Conservation (phyloP, 2,888 invertebrate genomes). For the Epistrophella euchroma region DNA sequence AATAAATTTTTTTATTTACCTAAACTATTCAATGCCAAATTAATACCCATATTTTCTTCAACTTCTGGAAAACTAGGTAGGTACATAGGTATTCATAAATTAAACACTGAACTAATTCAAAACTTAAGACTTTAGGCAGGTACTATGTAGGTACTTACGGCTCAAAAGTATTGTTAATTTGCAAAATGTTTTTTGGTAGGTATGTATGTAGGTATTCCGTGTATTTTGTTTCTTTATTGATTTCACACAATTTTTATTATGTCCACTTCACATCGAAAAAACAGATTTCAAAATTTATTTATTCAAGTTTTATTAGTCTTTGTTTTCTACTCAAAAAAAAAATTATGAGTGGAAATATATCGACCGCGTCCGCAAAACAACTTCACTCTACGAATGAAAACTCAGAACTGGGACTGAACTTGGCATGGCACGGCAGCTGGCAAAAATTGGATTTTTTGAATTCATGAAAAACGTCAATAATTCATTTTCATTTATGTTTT, state of each 20-base stretch:
- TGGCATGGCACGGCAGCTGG: background rate
- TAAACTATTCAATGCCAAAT: conserved; percentile 62
- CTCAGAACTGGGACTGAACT: conserved; percentile 53
- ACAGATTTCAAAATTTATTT: background rate
- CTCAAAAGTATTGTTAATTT: conserved; percentile 9
- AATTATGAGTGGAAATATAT: conserved; percentile 8
- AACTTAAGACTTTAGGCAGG: background rate
- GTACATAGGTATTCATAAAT: no score
- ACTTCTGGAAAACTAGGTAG: background rate
- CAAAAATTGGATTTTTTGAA: conserved; percentile 24
- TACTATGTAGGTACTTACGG: conserved; percentile 1
- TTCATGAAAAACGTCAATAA: conserved; percentile 52
- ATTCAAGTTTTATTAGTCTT: background rate
- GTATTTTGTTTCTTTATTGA: background rate
- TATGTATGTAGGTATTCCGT: background rate
- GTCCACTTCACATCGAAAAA: background rate
- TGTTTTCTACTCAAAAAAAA: conserved; percentile 3
- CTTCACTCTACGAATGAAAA: conserved; percentile 51
- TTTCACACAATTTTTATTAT: background rate
- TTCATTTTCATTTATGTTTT: background rate
- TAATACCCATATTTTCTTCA: conserved; percentile 9
- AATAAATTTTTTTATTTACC: conserved; percentile 31
- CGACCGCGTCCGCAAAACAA: conserved; percentile 3
- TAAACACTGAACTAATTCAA: background rate
- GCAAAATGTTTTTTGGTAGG: background rate